Evolutionary conservation across 2,113 vertebrate species (phyloP), one percentile per base, ranked within the genome.

Genomic region (Grallaria varia): DNA sequence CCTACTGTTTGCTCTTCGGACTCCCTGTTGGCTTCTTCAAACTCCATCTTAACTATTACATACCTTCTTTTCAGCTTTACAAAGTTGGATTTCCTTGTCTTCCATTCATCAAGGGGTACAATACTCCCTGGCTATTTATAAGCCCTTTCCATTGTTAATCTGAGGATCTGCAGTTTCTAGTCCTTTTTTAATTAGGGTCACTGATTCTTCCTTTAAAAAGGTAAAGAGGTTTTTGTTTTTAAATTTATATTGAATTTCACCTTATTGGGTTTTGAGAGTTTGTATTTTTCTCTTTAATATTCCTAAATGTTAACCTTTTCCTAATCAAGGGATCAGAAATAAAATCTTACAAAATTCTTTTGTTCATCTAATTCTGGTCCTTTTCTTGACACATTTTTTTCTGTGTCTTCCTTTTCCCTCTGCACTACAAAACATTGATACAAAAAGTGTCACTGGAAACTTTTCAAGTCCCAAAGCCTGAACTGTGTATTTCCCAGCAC

Each of bases 1-100:
- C 19, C 56, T 89, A 21, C 25, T 72, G 2, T 75, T 94, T 86
- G n/a, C 56, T 92, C 85, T 92, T 96, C 79, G 64, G 10, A 92
- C 86, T 86, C 56, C 44, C 23, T 68, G 52, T 84, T 81, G 75
- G 60, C 33, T 74, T 84, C 31, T 52, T 91, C 60, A 74, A 84
- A 78, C 18, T 95, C 21, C 40, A 10, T 84, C 83, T 56, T 78
- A 80, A 31, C 17, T 67, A 40, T 88, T 72, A 23, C 25, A 72
- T 71, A 52, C 22, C 17, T 90, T 80, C 31, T 50, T 86, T 80
- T 75, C 47, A 62, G 47, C 59, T 95, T 91, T 84, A 58, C 14
- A 8, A 8, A 47, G 12, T 72, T 86, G 47, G 71, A 60, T 91
- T 92, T 94, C 47, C 25, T 82, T 79, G 14, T 88, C 55, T 90